Percentiles rank a stretch among this genome's conserved stretches.
phyloP scores from a whole-genome alignment of 1,140 invertebrate species.

The Cydia splendana region DNA sequence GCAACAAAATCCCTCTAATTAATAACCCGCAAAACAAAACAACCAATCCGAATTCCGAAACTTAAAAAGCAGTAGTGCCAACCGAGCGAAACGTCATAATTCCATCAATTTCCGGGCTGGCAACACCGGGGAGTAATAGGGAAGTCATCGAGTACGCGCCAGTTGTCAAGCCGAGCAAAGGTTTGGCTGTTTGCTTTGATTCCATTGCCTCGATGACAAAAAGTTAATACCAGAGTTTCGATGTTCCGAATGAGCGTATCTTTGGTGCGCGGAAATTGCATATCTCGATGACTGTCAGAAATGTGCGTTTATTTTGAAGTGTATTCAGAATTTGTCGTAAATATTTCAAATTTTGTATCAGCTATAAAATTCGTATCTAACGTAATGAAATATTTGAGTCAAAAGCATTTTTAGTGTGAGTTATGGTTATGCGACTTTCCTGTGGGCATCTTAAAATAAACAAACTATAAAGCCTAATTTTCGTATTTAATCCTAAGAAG shows the following conservation, averaged over 20 bases:
- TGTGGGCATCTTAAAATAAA: no score
- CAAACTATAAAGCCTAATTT: no score
- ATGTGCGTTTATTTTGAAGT: neutral
- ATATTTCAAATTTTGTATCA: neutral
- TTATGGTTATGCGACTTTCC: no score
- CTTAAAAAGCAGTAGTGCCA: slow-evolving; percentile 25
- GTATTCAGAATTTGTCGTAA: neutral
- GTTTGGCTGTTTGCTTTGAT: slow-evolving; percentile 32
- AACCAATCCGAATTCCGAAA: slow-evolving; percentile 4
- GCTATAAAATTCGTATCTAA: neutral
- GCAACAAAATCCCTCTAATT: slow-evolving; percentile 16
- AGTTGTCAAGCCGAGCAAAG: slow-evolving; percentile 19
- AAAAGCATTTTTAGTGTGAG: no score
- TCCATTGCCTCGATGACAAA: slow-evolving; percentile 30
- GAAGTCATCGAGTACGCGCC: slow-evolving; percentile 25
- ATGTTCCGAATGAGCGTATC: slow-evolving; percentile 2
- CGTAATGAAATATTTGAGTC: no score
- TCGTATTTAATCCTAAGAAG: no score
- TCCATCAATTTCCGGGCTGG: slow-evolving; percentile 47
- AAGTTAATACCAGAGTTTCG: slow-evolving; percentile 24
- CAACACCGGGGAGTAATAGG: slow-evolving; percentile 16
- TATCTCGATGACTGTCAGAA: neutral
- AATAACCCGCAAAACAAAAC: slow-evolving; percentile 10
- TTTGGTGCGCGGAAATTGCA: slow-evolving; percentile 3
- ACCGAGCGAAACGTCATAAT: slow-evolving; percentile 39